phyloP scores from a whole-genome alignment of 2,797 vertebrate species.

The Ciconia nigra region DNA sequence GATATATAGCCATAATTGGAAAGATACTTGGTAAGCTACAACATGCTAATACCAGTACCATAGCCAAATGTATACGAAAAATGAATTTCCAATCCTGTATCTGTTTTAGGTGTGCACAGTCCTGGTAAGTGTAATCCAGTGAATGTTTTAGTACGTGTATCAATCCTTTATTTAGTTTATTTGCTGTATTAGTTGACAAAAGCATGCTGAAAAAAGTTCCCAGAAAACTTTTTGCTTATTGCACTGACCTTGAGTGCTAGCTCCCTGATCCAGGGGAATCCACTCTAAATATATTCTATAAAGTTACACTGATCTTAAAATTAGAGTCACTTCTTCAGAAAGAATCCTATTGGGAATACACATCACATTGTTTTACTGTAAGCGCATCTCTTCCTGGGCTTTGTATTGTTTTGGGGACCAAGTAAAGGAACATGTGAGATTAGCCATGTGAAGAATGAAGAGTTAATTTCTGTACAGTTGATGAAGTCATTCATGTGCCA shows the following conservation, averaged over 20 bases:
- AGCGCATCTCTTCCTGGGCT: background rate
- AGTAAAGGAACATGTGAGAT: background rate
- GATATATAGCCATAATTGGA: background rate
- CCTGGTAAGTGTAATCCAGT: background rate
- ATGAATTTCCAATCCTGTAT: background rate
- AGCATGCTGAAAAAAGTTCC: background rate
- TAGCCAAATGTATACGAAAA: background rate
- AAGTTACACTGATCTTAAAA: background rate
- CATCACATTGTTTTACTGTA: background rate
- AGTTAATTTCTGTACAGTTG: conserved; percentile 30
- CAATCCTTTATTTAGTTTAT: background rate
- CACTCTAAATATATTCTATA: background rate
- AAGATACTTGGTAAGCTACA: background rate
- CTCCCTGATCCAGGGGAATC: background rate
- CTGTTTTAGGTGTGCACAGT: background rate
- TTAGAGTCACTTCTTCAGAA: background rate
- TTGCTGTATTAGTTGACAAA: background rate
- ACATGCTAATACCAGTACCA: background rate
- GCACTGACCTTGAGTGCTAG: background rate
- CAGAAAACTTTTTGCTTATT: background rate
- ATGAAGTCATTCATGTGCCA: conserved; percentile 25
- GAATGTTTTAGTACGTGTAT: background rate
- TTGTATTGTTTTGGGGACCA: background rate
- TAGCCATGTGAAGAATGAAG: conserved; percentile 23
- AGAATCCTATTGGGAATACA: background rate